Evolutionary conservation across 2,113 vertebrate genomes (phyloP), one percentile per base, ranked within the genome.

Genomic region (Ranitomeya imitator): DNA sequence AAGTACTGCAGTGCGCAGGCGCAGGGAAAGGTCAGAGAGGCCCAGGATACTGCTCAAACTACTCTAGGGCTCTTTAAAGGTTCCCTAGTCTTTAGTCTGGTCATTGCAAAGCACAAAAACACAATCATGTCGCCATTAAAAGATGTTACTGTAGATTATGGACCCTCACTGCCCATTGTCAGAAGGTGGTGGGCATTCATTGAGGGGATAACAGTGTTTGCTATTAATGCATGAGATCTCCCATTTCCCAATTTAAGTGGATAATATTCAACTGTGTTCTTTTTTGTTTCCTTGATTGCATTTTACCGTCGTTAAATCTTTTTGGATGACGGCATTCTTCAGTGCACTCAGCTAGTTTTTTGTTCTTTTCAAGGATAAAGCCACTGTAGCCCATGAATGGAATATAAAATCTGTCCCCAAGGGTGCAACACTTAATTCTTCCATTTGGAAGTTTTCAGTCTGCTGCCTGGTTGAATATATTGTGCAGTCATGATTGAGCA

Each of bases 401-500:
- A 76, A 51, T 83, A 67, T n/a, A 82, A 60, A 45, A 65, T 67
- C 12, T 45, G 59, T 69, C 81, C 81, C 61, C n/a, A 67, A 69
- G 81, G 81, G 61, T 69, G 61, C 37, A n/a, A 52, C 37, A 54
- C 60, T 83, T 83, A 69, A 83, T 83, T 83, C 45, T 83, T 83
- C 81, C 81, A 69, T 69, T 83, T 83, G 37, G 61, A 69, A 67
- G 63, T 63, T 71, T 84, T 71, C 82, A 55, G 63, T 71, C 73
- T 61, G 85, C 76, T 86, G 85, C 76, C 21, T 78, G 45, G 45
- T 86, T 79, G 59, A 79, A 65, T 79, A 67, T 52, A 54, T 79
- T 86, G 76, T 87, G 78, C 63, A 67, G 63, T 87, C 54, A 86
- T 83, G 63, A 69, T 51, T 69, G 37, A 69, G 77, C 63, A 87